Evolutionary conservation across 2,797 vertebrate genomes (phyloP), one percentile per base, ranked within the genome.

Genomic region (Gambusia yucatana): DNA sequence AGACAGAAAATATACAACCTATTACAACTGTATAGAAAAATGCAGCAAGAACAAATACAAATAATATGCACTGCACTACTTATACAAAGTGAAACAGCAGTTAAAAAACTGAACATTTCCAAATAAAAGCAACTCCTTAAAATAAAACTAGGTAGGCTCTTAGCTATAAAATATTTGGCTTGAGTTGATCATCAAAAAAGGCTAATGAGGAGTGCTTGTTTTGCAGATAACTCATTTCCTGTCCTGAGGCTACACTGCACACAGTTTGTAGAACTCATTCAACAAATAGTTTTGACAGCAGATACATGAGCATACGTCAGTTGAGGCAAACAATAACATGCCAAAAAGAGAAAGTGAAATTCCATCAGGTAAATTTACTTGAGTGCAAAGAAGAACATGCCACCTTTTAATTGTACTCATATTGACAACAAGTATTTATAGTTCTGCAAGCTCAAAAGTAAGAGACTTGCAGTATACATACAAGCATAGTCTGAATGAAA

Each of bases 261-360:
- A 52, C 72, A 57, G 73, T 43, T 74, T 57, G 73, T 28, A 59
- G 50, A 74, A 43, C 73, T 75, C 55, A 75, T 59, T 46, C 73
- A 59, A 52, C 55, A 44, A 43, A 59, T 28, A 28, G 25, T 44
- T 75, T 59, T 59, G 52, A 75, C 55, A n/a, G 73, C 73, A 75
- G 39, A 30, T 75, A 33, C n/a, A 59, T 44, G n/a, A 59, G 67
- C 65, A 43, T 46, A 61, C 52, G 20, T 75, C 73, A 75, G 41
- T 44, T 17, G 25, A 61, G 73, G 52, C 41, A 75, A 74, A 75
- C n/a, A 75, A 75, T 61, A 61, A 75, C 39, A 28, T 10, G 36
- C 25, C 39, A 39, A 16, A 74, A 74, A 74, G 22, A 57, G 36
- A 75, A 75, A 59, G 52, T 44, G 41, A 43, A 73, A 50, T 33